These are phyloP conservation scores for Drosophila nr. perissopoda DNA, from an alignment of 2,888 invertebrate species.

Conservation along the genomic window DNA sequence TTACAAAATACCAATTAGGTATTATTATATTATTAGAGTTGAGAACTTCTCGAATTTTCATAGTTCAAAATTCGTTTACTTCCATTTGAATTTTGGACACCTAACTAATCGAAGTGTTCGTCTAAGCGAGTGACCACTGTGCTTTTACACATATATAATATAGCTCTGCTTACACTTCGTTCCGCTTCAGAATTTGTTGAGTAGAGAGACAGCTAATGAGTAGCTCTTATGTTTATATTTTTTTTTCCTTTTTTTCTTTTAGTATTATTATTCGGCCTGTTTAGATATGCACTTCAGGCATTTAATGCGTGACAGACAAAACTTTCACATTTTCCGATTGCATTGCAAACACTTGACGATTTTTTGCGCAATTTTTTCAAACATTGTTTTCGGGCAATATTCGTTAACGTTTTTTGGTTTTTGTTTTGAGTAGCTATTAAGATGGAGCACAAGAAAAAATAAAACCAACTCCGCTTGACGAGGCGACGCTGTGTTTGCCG, in stretches of 20 bases:
- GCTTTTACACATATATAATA: not conserved
- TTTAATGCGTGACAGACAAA: not conserved
- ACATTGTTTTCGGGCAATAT: constrained; percentile 1
- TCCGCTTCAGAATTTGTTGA: not conserved
- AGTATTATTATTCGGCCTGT: not conserved
- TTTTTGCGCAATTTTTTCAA: not conserved
- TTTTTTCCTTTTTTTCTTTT: not conserved
- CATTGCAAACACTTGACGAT: constrained; percentile 4
- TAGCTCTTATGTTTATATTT: not conserved
- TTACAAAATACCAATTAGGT: not conserved
- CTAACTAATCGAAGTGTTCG: not conserved
- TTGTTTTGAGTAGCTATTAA: constrained; percentile 6
- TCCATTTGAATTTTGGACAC: not conserved
- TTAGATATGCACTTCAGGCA: not conserved
- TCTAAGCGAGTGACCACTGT: not conserved
- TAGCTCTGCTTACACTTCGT: not conserved
- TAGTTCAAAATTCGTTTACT: not conserved
- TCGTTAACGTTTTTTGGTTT: not conserved
- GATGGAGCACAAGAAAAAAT: not conserved
- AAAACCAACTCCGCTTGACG: not conserved
- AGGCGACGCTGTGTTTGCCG: constrained; percentile 49
- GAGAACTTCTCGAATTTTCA: not conserved
- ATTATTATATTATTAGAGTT: not conserved
- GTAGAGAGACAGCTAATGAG: not conserved
- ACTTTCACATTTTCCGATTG: constrained; percentile 10